phyloP scores from a whole-genome alignment of 2,797 vertebrate genomes.

The Acanthurus leucopareius region DNA sequence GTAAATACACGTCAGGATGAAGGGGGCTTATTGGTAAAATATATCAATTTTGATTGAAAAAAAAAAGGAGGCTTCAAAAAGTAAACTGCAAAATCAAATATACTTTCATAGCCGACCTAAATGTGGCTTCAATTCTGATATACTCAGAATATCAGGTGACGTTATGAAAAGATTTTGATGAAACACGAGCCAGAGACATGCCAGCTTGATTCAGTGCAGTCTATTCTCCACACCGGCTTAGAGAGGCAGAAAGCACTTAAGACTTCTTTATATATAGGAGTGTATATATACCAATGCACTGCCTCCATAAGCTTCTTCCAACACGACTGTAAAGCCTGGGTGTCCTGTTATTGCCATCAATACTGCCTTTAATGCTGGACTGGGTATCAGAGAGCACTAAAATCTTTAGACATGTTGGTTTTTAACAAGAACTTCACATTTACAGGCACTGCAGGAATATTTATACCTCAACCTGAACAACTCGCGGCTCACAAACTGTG shows the following conservation, averaged over 20 bases:
- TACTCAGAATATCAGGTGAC: conserved; percentile 1
- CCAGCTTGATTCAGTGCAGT: conserved; percentile 38
- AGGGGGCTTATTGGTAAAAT: neutral
- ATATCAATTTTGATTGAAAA: neutral
- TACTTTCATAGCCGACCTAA: neutral
- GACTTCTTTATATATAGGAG: conserved; percentile 9
- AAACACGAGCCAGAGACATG: conserved; percentile 35
- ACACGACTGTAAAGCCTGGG: neutral
- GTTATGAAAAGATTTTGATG: conserved; percentile 12
- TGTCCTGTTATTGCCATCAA: too few relatives aligned
- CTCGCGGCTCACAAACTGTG: conserved; percentile 18
- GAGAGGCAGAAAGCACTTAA: conserved; percentile 50
- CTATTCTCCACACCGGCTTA: conserved; percentile 23
- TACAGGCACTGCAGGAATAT: conserved; percentile 56
- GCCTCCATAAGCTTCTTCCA: conserved; percentile 39
- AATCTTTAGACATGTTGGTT: conserved; percentile 25
- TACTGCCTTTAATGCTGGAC: too few relatives aligned
- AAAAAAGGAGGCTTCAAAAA: conserved; percentile 1
- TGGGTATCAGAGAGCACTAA: conserved; percentile 17
- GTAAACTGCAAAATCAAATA: conserved; percentile 3
- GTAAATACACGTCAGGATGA: neutral
- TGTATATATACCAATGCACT: conserved; percentile 25
- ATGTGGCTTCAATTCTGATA: neutral
- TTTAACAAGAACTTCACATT: conserved; percentile 64
- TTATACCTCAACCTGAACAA: conserved; percentile 35